phyloP scores from a whole-genome alignment of 1,140 invertebrate genomes.

The Teleopsis dalmanni region DNA sequence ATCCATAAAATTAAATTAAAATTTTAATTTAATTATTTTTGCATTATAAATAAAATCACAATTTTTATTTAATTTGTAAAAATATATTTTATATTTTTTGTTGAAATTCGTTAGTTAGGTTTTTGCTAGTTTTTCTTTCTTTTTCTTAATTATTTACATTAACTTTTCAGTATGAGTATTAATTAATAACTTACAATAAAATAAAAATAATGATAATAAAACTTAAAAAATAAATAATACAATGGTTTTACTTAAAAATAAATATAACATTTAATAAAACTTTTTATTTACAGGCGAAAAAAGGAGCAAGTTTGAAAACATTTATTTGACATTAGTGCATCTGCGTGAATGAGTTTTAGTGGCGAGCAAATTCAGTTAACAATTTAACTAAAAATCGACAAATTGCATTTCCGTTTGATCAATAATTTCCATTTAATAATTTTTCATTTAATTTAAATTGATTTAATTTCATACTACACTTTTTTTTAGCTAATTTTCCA shows the following conservation, averaged over 20 bases:
- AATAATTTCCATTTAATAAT: too few species aligned
- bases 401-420: too few species aligned
- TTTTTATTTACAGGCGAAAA: not conserved
- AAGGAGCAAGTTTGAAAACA: not conserved
- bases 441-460: too few species aligned
- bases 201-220: conserved; percentile 12
- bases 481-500: too few species aligned
- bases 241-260: too few species aligned
- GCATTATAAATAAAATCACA: not conserved
- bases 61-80: conserved; percentile 4
- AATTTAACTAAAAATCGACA: too few species aligned
- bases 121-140: conserved; percentile 17
- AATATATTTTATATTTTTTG: conserved; percentile 5
- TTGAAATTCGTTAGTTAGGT: conserved; percentile 22
- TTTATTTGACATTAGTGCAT: not conserved
- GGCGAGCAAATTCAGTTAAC: too few species aligned
- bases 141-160: conserved; percentile 24
- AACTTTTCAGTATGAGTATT: conserved; percentile 34
- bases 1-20: not conserved
- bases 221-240: not conserved
- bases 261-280: not conserved
- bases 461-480: too few species aligned
- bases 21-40: not conserved
- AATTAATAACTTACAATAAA: conserved; percentile 24
- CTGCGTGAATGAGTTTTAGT: not conserved